Evolutionary conservation across 1,140 invertebrate species (phyloP), one percentile per base, ranked within the genome.

Genomic region (Anastatus disparis): DNA sequence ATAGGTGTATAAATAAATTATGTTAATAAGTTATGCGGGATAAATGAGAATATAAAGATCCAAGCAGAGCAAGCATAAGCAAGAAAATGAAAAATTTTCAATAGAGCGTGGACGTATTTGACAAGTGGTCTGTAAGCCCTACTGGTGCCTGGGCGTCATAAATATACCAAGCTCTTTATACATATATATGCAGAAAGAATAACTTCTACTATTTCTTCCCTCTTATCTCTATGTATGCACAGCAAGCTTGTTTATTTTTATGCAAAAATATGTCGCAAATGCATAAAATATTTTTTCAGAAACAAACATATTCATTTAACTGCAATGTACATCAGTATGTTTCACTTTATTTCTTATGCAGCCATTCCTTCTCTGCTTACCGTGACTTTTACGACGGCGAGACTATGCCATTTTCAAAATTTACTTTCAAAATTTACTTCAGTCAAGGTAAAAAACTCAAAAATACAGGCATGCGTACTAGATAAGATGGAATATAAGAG

Each of bases 91-190:
- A 22, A 52, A 26, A 52, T 26, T 52, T 52, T 31, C 52, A 17
- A 48, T 20, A 48, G 4, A 20, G 52, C 17, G 52, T 27, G 3
- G 26, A n/a, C 29, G 52, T 55, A 35, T 31, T 35, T 55, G 52
- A 53, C 52, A 35, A 35, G 52, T 27, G n/a, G 27, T 10, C 27
- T 27, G 52, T 35, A 55, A 55, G 52, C 52, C 29, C 52, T 27
- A 55, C 27, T 27, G 52, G 50, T 24, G 4, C 48, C 26, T 20
- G 13, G 24, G 13, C 24, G 26, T 55, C 52, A 27, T 55, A 55
- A 55, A 55, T 27, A 55, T 35, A 55, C 50, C 50, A 20, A 20
- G 6, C 29, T 35, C 31, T 35, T n/a, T n/a, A n/a, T n/a, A n/a
- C n/a, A n/a, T n/a, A 13, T 4, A 6, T 22, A 52, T 44, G 52